These are phyloP conservation scores for Euproctis similis DNA, from an alignment of 2,888 invertebrate genomes.

Conservation along the genomic window DNA sequence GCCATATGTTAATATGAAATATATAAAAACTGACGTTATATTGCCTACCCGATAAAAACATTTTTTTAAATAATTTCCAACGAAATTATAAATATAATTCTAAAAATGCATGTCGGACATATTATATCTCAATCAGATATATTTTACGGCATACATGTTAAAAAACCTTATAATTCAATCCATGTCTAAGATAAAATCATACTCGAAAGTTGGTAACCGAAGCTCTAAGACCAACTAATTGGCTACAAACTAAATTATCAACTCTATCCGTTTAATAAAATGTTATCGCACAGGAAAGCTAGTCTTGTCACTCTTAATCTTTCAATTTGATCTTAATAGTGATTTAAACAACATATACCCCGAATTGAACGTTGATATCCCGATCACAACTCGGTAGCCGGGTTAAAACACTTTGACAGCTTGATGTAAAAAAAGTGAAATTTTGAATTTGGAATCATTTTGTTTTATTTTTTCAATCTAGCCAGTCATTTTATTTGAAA, in stretches of 20 bases:
- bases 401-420: background rate
- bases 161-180: constrained; percentile 7
- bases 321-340: constrained; percentile 20
- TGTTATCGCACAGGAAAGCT: constrained; percentile 20
- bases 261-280: constrained; percentile 16
- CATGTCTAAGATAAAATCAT: constrained; percentile 6
- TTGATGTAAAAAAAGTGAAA: too few relatives aligned
- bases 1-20: too few relatives aligned
- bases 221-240: constrained; percentile 22
- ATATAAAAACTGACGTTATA: too few relatives aligned
- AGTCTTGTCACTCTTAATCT: constrained; percentile 14
- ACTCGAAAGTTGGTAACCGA: constrained; percentile 14
- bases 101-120: constrained; percentile 11
- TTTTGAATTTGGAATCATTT: too few relatives aligned
- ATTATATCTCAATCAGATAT: constrained; percentile 22
- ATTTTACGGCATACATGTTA: constrained; percentile 1
- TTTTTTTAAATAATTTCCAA: too few relatives aligned
- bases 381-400: background rate
- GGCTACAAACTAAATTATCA: constrained; percentile 14
- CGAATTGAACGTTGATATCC: background rate
- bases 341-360: constrained; percentile 13
- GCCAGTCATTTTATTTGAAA: too few relatives aligned
- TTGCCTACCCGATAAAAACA: too few relatives aligned
- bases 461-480: too few relatives aligned
- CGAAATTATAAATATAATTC: too few relatives aligned